Evolutionary conservation across 2,113 vertebrate genomes (phyloP), one percentile per base, ranked within the genome.

Genomic region (Tachysurus fulvidraco): DNA sequence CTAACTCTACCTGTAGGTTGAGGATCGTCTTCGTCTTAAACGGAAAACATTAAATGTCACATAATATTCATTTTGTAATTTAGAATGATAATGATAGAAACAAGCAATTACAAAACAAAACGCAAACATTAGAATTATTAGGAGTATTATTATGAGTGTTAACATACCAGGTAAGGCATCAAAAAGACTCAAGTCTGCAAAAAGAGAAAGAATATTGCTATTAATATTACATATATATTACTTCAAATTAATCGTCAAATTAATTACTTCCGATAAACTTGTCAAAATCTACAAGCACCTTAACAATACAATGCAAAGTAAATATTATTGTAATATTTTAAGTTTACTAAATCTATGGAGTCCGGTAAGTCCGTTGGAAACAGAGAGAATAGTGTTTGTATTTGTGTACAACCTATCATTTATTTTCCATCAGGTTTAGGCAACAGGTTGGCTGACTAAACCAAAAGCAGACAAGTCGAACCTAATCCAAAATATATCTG

Each of bases 161-260:
- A 30, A 87, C 90, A 88, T 85, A 90, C 84, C 17, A 0, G 0
- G n/a, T 17, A 92, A 5, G 44, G 89, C 89, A 85, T 89, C 90
- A 16, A 0, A 0, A 12, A 92, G 91, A 85, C 86, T 1, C 0
- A 92, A 74, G 0, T 59, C 90, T 91, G 67, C 25, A 81, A 87
- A 44, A 83, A 81, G 59, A 83, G 4, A 83, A 23, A 17, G 2
- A 52, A 46, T 11, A 83, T 9, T n/a, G 13, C 4, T n/a, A 50
- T 74, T 50, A 50, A 74, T 23, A 46, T 44, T 11, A 46, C 23
- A 23, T 36, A 36, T 36, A 36, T 36, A 36, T 36, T 36, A 36
- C 36, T n/a, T n/a, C n/a, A n/a, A n/a, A n/a, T n/a, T n/a, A n/a
- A n/a, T n/a, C n/a, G n/a, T n/a, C n/a, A n/a, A n/a, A n/a, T n/a